These are phyloP conservation scores for Fragum sueziense DNA, from an alignment of 2,888 invertebrate species.

Conservation along the genomic window DNA sequence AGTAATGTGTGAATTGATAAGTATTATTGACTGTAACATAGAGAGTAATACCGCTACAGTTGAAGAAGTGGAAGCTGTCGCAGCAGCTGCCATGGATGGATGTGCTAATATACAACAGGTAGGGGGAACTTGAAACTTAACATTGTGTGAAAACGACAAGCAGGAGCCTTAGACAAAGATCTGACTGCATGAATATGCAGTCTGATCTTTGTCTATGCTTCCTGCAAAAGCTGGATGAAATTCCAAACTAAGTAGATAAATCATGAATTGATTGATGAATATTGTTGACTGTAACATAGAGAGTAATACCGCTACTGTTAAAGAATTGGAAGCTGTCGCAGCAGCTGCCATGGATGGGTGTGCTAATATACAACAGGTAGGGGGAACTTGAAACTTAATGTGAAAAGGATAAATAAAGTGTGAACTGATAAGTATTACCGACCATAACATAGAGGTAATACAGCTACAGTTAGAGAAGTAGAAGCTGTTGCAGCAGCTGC, in stretches of 20 bases:
- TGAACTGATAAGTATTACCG: no score
- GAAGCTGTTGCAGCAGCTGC: neutral
- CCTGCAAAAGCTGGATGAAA: no score
- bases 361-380: slow-evolving; percentile 16
- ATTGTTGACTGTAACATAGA: neutral
- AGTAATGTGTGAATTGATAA: no score
- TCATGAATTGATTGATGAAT: no score
- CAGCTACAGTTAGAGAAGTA: slow-evolving; percentile 12
- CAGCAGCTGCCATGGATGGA: neutral
- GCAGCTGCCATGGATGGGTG: neutral
- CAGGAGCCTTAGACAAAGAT: no score
- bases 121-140: neutral
- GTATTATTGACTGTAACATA: neutral
- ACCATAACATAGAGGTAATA: no score
- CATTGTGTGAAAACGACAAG: no score
- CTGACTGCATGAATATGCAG: no score
- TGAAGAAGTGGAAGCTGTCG: slow-evolving; percentile 15
- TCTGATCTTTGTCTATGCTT: no score
- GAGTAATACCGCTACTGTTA: neutral
- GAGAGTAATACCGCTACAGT: slow-evolving; percentile 4
- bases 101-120: slow-evolving; percentile 23
- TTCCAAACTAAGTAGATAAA: no score
- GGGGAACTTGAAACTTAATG: no score
- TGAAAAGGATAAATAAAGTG: no score
- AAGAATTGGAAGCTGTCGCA: slow-evolving; percentile 9